Conservation (phyloP, 2,888 invertebrate genomes). For the Orthosia cruda region DNA sequence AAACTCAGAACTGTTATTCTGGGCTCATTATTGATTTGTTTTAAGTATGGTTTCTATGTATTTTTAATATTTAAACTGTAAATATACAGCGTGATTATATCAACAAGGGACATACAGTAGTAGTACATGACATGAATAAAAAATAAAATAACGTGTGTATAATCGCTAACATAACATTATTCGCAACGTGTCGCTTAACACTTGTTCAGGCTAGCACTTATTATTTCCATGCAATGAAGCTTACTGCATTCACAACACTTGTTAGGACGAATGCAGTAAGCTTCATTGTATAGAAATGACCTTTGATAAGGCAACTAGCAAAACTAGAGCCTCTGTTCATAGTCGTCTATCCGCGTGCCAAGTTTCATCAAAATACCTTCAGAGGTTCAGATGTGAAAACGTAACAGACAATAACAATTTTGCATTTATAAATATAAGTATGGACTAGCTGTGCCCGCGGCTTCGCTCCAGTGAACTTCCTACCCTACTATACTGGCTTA, state of each 20-base stretch:
- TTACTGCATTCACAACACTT: background rate
- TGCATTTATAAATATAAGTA: no score
- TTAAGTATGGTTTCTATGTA: background rate
- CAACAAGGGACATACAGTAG: background rate
- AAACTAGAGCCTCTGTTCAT: no score
- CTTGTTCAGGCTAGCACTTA: background rate
- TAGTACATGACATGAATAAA: no score
- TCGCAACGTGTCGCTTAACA: background rate
- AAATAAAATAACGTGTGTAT: background rate
- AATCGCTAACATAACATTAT: background rate
- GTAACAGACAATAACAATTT: no score
- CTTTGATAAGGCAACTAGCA: background rate
- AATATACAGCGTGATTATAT: no score
- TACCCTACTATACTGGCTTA: no score
- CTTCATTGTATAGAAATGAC: constrained; percentile 8
- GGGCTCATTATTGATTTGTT: background rate
- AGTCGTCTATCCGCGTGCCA: no score
- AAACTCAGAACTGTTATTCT: background rate
- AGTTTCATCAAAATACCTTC: no score
- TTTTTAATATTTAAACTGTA: no score
- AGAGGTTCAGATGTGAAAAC: no score
- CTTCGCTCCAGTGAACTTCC: no score
- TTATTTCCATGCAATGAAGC: constrained; percentile 10
- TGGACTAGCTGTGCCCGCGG: no score
- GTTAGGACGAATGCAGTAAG: background rate